Percentiles rank a stretch among this genome's conserved stretches.
Evolutionary conservation across 1,140 invertebrate genomes (phyloP).

Genomic region (Anoplophora glabripennis): DNA sequence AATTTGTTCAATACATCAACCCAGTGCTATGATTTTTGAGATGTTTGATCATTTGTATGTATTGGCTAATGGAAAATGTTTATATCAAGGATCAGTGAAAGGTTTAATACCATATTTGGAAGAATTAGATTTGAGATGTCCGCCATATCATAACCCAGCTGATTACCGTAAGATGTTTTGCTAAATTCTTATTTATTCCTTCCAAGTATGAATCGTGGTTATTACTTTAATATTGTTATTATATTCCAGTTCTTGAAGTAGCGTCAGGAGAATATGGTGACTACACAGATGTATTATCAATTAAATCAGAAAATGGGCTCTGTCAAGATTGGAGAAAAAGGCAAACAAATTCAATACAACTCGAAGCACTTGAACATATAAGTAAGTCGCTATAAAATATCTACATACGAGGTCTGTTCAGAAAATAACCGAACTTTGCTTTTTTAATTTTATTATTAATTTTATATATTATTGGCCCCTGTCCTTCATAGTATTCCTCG

Average conservation of each 20-base stretch:
- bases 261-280: conserved; percentile 76
- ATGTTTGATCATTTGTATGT: conserved; percentile 90
- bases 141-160: conserved; percentile 85
- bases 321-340: conserved; percentile 57
- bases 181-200: neutral
- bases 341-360: conserved; percentile 35
- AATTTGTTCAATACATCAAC: conserved; percentile 87
- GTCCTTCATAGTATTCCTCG: too few relatives aligned
- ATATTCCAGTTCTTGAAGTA: conserved; percentile 76
- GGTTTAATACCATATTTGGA: conserved; percentile 76
- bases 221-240: conserved; percentile 11
- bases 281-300: conserved; percentile 56
- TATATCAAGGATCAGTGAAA: conserved; percentile 74
- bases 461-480: too few relatives aligned
- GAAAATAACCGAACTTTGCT: too few relatives aligned
- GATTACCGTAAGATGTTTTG: conserved; percentile 78
- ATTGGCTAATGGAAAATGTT: conserved; percentile 77
- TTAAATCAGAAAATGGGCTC: conserved; percentile 68
- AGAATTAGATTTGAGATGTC: conserved; percentile 71
- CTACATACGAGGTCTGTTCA: too few relatives aligned
- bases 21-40: conserved; percentile 79
- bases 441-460: too few relatives aligned
- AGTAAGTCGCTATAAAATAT: conserved; percentile 25
- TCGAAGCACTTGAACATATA: conserved; percentile 43
- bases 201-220: neutral